Percentiles rank a stretch among this genome's conserved stretches.
These are phyloP conservation scores for Aplidium turbinatum DNA, from an alignment of 23 tunicate genomes.

Conservation along the genomic window DNA sequence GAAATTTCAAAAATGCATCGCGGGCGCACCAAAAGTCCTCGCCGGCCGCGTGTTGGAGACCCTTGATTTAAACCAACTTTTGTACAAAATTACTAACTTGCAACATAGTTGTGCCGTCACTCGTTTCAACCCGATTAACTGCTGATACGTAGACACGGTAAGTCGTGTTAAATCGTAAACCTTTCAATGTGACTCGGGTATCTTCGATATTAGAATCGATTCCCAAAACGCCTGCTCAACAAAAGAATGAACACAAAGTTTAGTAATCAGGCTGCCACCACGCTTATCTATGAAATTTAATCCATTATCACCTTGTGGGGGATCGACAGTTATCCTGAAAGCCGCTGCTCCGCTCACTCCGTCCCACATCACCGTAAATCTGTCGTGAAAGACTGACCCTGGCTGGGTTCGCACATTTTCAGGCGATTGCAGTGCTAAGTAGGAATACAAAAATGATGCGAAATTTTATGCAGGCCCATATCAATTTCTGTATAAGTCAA, in stretches of 20 bases:
- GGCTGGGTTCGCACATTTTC: slow-evolving; percentile 43
- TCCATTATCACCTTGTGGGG: slow-evolving; percentile 32
- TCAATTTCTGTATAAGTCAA: too few relatives aligned
- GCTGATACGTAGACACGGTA: slow-evolving; percentile 66
- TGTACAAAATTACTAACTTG: slow-evolving; percentile 34
- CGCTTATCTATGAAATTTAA: background rate
- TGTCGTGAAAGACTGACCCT: slow-evolving; percentile 41
- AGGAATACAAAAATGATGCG: background rate
- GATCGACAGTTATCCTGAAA: slow-evolving; percentile 60
- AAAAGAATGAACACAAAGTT: background rate
- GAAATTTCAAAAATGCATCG: too few relatives aligned
- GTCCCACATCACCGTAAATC: slow-evolving; percentile 58
- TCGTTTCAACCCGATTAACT: slow-evolving; percentile 56
- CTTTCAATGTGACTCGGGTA: slow-evolving; percentile 44
- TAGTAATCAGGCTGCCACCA: background rate
- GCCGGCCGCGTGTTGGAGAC: too few relatives aligned
- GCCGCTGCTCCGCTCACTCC: slow-evolving; percentile 74
- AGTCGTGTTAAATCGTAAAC: slow-evolving; percentile 58
- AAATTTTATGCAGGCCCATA: too few relatives aligned
- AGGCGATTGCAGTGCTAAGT: slow-evolving; percentile 62
- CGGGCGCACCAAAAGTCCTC: too few relatives aligned
- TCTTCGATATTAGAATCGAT: slow-evolving; percentile 60
- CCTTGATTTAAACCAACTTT: too few relatives aligned
- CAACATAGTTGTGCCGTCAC: slow-evolving; percentile 47
- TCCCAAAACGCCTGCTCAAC: slow-evolving; percentile 36